These are phyloP conservation scores for Eupithecia inturbata DNA, from an alignment of 2,888 invertebrate genomes.

Conservation along the genomic window DNA sequence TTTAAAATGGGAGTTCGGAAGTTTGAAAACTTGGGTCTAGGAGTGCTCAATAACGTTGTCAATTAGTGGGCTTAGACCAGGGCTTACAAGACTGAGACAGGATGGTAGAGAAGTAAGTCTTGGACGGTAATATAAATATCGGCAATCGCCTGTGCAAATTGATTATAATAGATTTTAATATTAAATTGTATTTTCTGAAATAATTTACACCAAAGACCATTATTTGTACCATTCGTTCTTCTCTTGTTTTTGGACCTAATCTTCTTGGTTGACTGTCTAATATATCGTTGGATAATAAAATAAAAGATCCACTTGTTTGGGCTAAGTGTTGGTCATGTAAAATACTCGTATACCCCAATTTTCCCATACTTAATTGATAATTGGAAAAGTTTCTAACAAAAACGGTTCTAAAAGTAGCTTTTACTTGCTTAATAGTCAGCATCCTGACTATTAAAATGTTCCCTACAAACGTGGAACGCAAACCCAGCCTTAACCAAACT, in stretches of 20 bases:
- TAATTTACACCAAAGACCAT: background rate
- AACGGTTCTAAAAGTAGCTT: background rate
- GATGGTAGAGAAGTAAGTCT: background rate
- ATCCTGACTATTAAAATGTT: background rate
- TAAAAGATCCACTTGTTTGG: background rate
- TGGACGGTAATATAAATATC: background rate
- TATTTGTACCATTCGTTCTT: too few species aligned
- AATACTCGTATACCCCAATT: background rate
- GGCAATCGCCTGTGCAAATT: too few species aligned
- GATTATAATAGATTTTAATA: too few species aligned
- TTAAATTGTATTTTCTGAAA: too few species aligned
- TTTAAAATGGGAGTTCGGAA: slow-evolving; percentile 75
- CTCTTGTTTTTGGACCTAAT: background rate
- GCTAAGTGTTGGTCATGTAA: background rate
- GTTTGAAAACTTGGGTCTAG: slow-evolving; percentile 52
- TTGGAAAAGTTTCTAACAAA: background rate
- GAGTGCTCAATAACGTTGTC: slow-evolving; percentile 73
- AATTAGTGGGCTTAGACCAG: slow-evolving; percentile 65
- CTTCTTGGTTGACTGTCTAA: background rate
- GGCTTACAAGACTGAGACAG: background rate
- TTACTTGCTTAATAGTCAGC: background rate
- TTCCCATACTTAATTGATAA: background rate
- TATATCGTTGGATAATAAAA: background rate
- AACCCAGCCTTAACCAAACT: background rate
- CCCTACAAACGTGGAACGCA: background rate